Conservation (phyloP, 92 coral and sea anemone genomes). For the Siderastrea radians region DNA sequence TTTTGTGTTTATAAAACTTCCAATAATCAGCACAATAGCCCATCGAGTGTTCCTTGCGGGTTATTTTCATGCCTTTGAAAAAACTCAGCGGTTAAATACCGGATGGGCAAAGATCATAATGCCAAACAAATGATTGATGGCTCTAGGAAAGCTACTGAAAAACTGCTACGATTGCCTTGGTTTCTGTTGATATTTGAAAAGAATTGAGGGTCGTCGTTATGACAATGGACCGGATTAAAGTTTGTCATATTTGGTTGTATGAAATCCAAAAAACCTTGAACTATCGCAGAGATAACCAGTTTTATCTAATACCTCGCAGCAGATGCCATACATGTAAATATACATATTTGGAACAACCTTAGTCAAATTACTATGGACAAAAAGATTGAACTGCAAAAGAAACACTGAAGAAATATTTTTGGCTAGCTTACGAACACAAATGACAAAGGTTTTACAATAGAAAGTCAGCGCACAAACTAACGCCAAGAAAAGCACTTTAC, state of each 20-base stretch:
- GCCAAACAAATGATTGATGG: not conserved
- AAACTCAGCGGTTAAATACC: not conserved
- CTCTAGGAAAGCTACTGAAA: not conserved
- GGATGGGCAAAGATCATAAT: not conserved
- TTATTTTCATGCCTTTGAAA: not conserved
- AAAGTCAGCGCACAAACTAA: too few relatives aligned
- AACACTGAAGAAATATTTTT: not conserved
- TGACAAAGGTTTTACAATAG: too few relatives aligned
- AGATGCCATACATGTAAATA: too few relatives aligned
- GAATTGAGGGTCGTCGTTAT: not conserved
- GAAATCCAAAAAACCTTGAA: not conserved
- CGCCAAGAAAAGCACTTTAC: too few relatives aligned
- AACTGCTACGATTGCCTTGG: not conserved
- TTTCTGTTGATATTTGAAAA: not conserved
- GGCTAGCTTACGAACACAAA: not conserved
- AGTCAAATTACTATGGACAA: too few relatives aligned
- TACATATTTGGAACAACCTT: not conserved
- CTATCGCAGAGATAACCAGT: not conserved
- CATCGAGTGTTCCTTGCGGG: conserved; percentile 7
- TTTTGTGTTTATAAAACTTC: not conserved
- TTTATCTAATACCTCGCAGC: not conserved
- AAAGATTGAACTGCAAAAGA: not conserved
- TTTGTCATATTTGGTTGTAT: not conserved
- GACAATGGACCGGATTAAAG: not conserved
- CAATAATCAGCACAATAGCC: not conserved